phyloP scores from a whole-genome alignment of 2,797 vertebrate genomes.

The Chaunax sp. region DNA sequence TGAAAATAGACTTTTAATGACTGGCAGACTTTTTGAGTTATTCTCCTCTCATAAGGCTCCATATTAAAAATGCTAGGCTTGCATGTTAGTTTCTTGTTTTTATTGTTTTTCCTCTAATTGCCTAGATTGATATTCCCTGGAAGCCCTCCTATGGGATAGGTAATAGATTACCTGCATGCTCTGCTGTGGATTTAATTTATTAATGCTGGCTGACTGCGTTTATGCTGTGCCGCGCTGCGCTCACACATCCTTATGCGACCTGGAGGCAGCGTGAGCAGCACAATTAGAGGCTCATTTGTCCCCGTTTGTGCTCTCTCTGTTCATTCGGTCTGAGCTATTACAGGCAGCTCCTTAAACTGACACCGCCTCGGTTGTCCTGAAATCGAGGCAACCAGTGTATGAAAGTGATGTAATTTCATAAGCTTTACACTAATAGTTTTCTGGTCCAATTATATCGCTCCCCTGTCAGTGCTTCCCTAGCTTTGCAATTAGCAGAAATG shows the following conservation, averaged over 20 bases:
- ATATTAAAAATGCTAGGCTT: slow-evolving; percentile 60
- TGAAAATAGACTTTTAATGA: slow-evolving; percentile 81
- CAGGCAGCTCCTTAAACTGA: slow-evolving; percentile 53
- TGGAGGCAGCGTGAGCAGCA: slow-evolving; percentile 64
- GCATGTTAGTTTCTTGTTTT: slow-evolving; percentile 61
- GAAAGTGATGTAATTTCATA: slow-evolving; percentile 71
- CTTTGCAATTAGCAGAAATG: slow-evolving; percentile 75
- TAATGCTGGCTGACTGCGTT: slow-evolving; percentile 63
- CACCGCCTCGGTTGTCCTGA: slow-evolving; percentile 33
- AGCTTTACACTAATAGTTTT: slow-evolving; percentile 66
- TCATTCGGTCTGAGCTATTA: slow-evolving; percentile 53
- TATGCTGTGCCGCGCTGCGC: slow-evolving; percentile 34
- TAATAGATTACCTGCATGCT: slow-evolving; percentile 77
- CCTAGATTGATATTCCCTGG: slow-evolving; percentile 74
- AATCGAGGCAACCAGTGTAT: slow-evolving; percentile 52
- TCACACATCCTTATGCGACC: slow-evolving; percentile 53
- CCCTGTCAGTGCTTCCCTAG: slow-evolving; percentile 63
- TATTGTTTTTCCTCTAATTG: slow-evolving; percentile 70
- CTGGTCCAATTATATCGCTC: slow-evolving; percentile 66
- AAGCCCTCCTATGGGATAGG: slow-evolving; percentile 69
- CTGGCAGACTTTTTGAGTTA: slow-evolving; percentile 56
- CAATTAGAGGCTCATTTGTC: slow-evolving; percentile 75
- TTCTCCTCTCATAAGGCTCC: slow-evolving; percentile 41
- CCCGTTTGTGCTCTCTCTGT: slow-evolving; percentile 47
- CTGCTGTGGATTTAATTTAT: slow-evolving; percentile 78